Evolutionary conservation across 2,797 vertebrate genomes (phyloP).

Genomic region (Pangasius krempfi): DNA sequence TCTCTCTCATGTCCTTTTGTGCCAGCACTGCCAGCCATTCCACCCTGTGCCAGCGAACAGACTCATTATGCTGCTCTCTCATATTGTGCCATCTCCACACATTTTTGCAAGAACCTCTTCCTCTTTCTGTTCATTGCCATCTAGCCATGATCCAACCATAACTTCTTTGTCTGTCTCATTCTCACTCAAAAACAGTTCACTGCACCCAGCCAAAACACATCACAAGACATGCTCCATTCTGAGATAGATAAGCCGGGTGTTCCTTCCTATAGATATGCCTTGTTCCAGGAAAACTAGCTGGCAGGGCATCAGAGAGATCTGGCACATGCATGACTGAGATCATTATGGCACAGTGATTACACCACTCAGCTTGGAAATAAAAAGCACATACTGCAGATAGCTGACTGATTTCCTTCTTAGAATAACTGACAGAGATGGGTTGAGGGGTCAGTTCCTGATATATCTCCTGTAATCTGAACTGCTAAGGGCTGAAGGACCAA

Average conservation of each 20-base stretch:
- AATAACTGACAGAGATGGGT: slow-evolving; percentile 33
- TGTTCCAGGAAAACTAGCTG: slow-evolving; percentile 45
- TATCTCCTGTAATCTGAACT: slow-evolving; percentile 42
- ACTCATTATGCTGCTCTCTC: slow-evolving; percentile 10
- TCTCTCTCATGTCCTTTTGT: slow-evolving; percentile 7
- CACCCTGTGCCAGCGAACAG: slow-evolving; percentile 13
- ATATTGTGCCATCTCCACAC: not conserved
- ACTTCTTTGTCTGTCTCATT: not conserved
- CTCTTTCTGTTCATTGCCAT: slow-evolving; percentile 24
- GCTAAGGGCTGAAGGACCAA: not conserved
- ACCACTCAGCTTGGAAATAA: slow-evolving; percentile 18
- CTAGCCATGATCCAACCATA: slow-evolving; percentile 33
- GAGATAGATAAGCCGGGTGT: slow-evolving; percentile 28
- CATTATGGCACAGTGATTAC: slow-evolving; percentile 29
- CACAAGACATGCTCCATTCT: slow-evolving; percentile 27
- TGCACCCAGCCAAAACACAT: slow-evolving; percentile 45
- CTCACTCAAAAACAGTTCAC: slow-evolving; percentile 16
- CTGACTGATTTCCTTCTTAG: slow-evolving; percentile 26
- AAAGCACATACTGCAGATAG: slow-evolving; percentile 41
- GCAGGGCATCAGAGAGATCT: slow-evolving; percentile 37
- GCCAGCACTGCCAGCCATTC: slow-evolving; percentile 9
- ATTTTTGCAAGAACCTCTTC: slow-evolving; percentile 23
- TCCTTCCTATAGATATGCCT: slow-evolving; percentile 44
- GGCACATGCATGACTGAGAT: slow-evolving; percentile 27
- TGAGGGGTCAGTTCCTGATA: slow-evolving; percentile 21